These are phyloP conservation scores for Cabera pusaria DNA, from an alignment of 2,888 invertebrate genomes.

Conservation along the genomic window DNA sequence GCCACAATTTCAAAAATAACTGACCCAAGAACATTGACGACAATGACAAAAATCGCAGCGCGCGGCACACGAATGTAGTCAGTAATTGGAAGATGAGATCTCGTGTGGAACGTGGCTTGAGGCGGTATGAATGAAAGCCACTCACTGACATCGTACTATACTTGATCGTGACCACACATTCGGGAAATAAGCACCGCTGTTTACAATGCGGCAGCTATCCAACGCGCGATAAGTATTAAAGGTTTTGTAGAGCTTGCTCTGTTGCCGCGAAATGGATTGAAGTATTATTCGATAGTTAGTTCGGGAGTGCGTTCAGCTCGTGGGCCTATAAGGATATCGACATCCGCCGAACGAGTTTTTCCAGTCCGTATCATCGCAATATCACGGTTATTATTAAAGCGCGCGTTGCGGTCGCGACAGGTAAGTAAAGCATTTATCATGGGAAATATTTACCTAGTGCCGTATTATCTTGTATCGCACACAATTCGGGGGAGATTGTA, in stretches of 20 bases:
- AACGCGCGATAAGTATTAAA: conserved; percentile 36
- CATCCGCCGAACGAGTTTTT: conserved; percentile 81
- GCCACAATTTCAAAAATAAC: conserved; percentile 23
- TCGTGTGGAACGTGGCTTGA: conserved; percentile 74
- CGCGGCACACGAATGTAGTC: conserved; percentile 62
- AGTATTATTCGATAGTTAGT: conserved; percentile 17
- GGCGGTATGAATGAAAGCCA: conserved; percentile 83
- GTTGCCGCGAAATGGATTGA: conserved; percentile 30
- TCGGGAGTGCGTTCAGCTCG: conserved; percentile 42
- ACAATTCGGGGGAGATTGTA: conserved; percentile 57
- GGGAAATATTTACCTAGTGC: conserved; percentile 67
- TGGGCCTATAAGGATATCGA: conserved; percentile 79
- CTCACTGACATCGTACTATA: conserved; percentile 69
- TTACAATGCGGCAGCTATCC: conserved; percentile 34
- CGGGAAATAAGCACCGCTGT: conserved; percentile 44
- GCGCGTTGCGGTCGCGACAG: conserved; percentile 78
- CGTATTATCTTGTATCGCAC: conserved; percentile 52
- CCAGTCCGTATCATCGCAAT: conserved; percentile 83
- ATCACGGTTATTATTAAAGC: conserved; percentile 83
- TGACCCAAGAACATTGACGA: conserved; percentile 47
- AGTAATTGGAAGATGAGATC: conserved; percentile 82
- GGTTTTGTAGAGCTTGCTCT: conserved; percentile 20
- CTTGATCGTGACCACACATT: conserved; percentile 46
- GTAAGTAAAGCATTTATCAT: conserved; percentile 79
- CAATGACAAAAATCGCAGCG: conserved; percentile 72